These are phyloP conservation scores for Lophotriccus pileatus DNA, from an alignment of 2,797 vertebrate species.

Conservation along the genomic window DNA sequence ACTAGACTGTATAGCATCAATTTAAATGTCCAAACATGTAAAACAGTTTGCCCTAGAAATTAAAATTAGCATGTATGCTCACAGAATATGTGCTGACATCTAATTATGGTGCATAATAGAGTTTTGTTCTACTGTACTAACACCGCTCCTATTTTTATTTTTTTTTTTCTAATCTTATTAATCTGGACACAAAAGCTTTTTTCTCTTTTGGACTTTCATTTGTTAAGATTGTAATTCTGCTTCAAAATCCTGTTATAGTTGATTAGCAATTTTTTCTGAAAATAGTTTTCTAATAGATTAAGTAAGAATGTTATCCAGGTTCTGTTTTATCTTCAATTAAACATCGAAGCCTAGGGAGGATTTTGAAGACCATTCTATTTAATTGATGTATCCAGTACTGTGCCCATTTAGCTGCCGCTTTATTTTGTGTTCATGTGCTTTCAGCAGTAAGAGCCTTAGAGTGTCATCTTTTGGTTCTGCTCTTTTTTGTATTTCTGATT, in stretches of 20 bases:
- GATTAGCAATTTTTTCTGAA: background rate
- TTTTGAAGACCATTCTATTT: background rate
- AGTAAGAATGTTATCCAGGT: background rate
- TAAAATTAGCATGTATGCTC: background rate
- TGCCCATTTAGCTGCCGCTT: background rate
- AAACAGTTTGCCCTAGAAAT: background rate
- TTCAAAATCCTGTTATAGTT: background rate
- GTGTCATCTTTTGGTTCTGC: background rate
- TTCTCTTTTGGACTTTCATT: background rate
- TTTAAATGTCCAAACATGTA: conserved; percentile 17
- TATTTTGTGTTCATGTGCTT: background rate
- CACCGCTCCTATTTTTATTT: background rate
- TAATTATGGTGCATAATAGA: conserved; percentile 6
- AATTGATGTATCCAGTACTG: background rate
- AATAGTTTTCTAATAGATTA: background rate
- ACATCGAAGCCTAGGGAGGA: background rate
- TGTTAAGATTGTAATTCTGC: background rate
- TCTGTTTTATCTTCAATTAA: background rate
- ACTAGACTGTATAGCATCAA: background rate
- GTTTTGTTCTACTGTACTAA: background rate
- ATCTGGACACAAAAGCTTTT: background rate
- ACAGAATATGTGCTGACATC: background rate
- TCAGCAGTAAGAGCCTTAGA: background rate
- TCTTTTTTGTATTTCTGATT: background rate
- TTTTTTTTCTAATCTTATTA: background rate